Conservation (phyloP, 2,113 vertebrate species). For the Redunca redunca region DNA sequence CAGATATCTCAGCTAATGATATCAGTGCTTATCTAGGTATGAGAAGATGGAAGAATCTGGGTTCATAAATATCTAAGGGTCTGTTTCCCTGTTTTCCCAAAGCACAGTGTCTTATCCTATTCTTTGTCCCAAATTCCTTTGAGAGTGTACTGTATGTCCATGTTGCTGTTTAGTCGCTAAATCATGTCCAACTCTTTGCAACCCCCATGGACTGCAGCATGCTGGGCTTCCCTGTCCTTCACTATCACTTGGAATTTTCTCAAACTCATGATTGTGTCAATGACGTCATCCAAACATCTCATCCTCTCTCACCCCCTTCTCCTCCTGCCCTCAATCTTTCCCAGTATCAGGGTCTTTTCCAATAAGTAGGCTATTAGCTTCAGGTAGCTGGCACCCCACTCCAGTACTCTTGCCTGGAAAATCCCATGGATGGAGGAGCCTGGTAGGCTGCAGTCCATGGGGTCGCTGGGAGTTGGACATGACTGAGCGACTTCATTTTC, state of each 20-base stretch:
- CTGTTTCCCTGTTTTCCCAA: neutral
- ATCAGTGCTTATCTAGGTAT: neutral
- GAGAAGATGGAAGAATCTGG: neutral
- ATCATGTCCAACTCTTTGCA: neutral
- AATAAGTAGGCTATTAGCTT: neutral
- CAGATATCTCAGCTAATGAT: neutral
- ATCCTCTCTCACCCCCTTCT: neutral
- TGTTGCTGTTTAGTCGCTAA: neutral
- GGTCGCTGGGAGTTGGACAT: too few relatives aligned
- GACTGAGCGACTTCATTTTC: too few relatives aligned
- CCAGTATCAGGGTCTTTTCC: neutral
- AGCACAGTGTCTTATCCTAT: neutral
- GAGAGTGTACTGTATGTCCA: neutral
- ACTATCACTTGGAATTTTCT: neutral
- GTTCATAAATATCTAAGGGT: neutral
- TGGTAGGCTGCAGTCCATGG: too few relatives aligned
- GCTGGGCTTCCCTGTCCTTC: neutral
- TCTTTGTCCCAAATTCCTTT: neutral
- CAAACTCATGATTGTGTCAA: neutral
- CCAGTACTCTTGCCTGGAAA: too few relatives aligned
- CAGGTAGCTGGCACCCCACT: neutral
- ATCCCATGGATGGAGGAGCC: too few relatives aligned
- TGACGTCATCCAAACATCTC: neutral
- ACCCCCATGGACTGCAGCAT: neutral
- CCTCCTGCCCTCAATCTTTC: neutral